phyloP scores from a whole-genome alignment of 2,113 vertebrate genomes.

The Jaculus jaculus region DNA sequence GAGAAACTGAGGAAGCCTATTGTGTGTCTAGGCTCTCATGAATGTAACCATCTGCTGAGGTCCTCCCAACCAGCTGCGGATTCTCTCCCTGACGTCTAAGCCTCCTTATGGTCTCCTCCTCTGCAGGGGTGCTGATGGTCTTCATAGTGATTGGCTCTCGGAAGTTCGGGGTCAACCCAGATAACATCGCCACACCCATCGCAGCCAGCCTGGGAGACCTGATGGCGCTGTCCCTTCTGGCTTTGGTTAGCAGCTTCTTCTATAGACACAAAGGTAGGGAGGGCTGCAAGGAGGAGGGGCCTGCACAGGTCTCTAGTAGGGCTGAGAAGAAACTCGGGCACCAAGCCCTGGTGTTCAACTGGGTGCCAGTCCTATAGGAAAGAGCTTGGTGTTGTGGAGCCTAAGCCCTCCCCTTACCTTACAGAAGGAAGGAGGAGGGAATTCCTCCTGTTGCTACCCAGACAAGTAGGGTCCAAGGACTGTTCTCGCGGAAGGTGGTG shows the following conservation, averaged over 20 bases:
- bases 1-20: background rate
- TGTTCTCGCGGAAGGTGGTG: background rate
- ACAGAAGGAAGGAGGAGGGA: background rate
- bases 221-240: conserved; percentile 94
- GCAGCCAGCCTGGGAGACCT: conserved; percentile 98
- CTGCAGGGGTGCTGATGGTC: conserved; percentile 93
- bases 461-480: background rate
- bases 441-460: background rate
- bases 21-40: background rate
- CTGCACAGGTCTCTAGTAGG: too few relatives aligned
- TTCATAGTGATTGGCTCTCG: conserved; percentile 93
- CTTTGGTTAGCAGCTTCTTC: conserved; percentile 91
- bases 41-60: background rate
- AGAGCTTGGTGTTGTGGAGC: background rate
- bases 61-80: background rate
- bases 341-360: background rate
- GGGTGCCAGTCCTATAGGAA: background rate
- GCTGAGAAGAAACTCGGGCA: background rate
- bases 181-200: conserved; percentile 97
- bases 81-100: background rate
- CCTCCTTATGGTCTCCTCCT: background rate
- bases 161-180: conserved; percentile 95
- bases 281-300: background rate
- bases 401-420: background rate
- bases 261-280: conserved; percentile 89